These are phyloP conservation scores for Bufotes viridis DNA, from an alignment of 2,797 vertebrate genomes.

Conservation along the genomic window DNA sequence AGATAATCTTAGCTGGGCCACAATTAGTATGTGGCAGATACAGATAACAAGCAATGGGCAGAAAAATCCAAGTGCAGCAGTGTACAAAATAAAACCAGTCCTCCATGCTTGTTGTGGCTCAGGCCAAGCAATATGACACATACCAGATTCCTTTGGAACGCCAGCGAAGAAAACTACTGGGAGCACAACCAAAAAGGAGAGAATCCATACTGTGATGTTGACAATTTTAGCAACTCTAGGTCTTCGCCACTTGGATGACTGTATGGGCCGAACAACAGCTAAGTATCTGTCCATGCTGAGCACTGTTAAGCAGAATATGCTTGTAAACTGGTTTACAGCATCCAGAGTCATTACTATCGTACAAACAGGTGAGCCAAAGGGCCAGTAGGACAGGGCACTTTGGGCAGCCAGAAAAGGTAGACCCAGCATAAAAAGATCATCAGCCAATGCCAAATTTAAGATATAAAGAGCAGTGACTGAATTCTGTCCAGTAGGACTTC, in stretches of 20 bases:
- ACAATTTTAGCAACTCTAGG: slow-evolving; percentile 89
- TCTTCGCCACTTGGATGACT: slow-evolving; percentile 90
- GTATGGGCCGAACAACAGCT: slow-evolving; percentile 91
- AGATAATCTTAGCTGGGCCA: slow-evolving; percentile 90
- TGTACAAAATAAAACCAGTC: slow-evolving; percentile 93
- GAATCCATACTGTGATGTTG: slow-evolving; percentile 87
- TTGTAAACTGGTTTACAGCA: slow-evolving; percentile 96
- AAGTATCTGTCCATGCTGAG: slow-evolving; percentile 96
- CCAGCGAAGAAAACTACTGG: slow-evolving; percentile 95
- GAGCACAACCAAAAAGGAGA: slow-evolving; percentile 91
- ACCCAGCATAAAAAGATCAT: slow-evolving; percentile 94
- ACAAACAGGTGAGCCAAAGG: slow-evolving; percentile 93
- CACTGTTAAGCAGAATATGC: slow-evolving; percentile 95
- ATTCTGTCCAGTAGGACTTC: slow-evolving; percentile 85
- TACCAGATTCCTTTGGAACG: slow-evolving; percentile 87
- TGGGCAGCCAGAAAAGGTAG: slow-evolving; percentile 94
- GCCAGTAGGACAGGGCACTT: slow-evolving; percentile 96
- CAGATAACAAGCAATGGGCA: slow-evolving; percentile 93
- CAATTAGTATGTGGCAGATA: slow-evolving; percentile 92
- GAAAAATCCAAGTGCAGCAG: slow-evolving; percentile 91
- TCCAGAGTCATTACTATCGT: slow-evolving; percentile 94
- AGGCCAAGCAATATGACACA: slow-evolving; percentile 97
- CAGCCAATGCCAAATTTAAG: slow-evolving; percentile 92
- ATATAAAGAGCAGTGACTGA: slow-evolving; percentile 97
- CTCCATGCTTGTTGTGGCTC: slow-evolving; percentile 90